These are phyloP conservation scores for Chamaetylas fuelleborni DNA, from an alignment of 2,113 vertebrate genomes.

Conservation along the genomic window DNA sequence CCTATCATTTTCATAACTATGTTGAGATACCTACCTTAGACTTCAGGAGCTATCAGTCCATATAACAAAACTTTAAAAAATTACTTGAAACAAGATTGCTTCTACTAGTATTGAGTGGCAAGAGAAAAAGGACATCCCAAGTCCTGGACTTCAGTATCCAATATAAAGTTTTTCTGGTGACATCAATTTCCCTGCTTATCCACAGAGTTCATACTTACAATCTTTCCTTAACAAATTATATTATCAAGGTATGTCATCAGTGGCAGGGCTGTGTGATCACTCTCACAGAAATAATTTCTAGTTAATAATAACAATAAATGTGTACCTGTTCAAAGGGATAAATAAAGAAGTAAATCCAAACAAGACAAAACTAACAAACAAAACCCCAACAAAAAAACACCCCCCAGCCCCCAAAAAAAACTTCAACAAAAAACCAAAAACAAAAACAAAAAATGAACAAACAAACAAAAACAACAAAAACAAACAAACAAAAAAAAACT, in stretches of 20 bases:
- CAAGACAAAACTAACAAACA: background rate
- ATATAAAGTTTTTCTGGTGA: background rate
- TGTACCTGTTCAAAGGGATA: background rate
- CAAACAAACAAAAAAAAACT: too few species aligned
- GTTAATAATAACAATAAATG: background rate
- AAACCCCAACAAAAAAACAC: background rate
- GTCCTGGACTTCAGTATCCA: background rate
- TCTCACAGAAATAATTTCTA: background rate
- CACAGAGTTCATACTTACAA: background rate
- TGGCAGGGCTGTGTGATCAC: background rate
- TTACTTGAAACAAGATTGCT: background rate
- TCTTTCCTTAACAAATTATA: background rate
- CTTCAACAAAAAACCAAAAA: rapidly evolving
- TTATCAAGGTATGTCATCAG: background rate
- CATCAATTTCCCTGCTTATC: rapidly evolving
- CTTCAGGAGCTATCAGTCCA: background rate
- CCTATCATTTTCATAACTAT: background rate
- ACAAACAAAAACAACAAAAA: too few species aligned
- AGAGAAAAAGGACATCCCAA: background rate
- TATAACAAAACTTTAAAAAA: background rate
- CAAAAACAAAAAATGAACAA: too few species aligned
- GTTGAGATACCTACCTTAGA: background rate
- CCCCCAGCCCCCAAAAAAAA: rapidly evolving
- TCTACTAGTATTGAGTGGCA: background rate
- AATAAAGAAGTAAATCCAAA: background rate